Evolutionary conservation across 2,797 vertebrate genomes (phyloP).

Genomic region (Percopsis omiscomaycus): DNA sequence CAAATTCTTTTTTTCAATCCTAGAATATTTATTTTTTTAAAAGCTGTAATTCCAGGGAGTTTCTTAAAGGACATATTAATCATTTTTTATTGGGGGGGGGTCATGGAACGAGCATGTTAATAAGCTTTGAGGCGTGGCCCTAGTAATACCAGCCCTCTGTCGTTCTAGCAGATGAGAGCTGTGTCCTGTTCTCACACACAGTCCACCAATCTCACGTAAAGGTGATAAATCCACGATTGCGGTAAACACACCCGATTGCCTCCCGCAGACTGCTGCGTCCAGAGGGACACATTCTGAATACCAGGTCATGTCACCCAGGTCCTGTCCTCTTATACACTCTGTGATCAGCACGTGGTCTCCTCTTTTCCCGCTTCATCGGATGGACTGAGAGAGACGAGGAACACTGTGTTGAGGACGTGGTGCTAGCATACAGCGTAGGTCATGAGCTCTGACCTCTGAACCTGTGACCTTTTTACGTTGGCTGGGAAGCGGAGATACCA

Average conservation of each 20-base stretch:
- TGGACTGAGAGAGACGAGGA: neutral
- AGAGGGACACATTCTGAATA: neutral
- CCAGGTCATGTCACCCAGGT: neutral
- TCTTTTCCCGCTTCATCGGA: neutral
- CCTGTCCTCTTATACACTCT: neutral
- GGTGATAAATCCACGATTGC: too few species aligned
- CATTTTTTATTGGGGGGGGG: too few species aligned
- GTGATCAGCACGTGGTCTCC: neutral
- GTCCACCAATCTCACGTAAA: neutral
- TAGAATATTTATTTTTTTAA: too few species aligned
- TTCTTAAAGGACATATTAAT: too few species aligned
- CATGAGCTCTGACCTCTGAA: conserved; percentile 1
- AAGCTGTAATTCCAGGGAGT: too few species aligned
- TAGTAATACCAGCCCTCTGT: conserved; percentile 9
- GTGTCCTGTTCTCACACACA: conserved; percentile 3
- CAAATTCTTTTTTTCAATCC: too few species aligned
- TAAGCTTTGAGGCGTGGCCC: neutral
- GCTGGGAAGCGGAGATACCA: neutral
- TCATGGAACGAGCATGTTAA: too few species aligned
- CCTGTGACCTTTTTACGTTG: neutral
- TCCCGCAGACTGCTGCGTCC: too few species aligned
- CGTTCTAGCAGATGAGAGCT: conserved; percentile 18
- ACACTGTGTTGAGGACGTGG: neutral
- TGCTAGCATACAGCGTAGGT: neutral
- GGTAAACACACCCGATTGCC: too few species aligned